Conservation (phyloP, 2,113 vertebrate genomes). For the Crotalus horridus region DNA sequence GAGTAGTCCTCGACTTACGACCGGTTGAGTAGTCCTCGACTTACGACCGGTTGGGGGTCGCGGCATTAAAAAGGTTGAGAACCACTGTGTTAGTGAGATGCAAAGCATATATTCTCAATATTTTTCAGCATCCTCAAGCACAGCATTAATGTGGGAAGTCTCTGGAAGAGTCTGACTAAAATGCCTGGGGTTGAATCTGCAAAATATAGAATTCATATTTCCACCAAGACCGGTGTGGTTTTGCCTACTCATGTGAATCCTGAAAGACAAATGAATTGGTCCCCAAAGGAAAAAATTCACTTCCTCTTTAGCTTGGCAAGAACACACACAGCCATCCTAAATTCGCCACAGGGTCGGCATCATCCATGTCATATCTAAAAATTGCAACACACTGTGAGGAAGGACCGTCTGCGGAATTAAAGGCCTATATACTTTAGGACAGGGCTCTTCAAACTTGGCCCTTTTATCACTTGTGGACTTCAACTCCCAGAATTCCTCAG, state of each 20-base stretch:
- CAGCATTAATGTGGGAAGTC: too few relatives aligned
- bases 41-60: too few relatives aligned
- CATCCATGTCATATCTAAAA: not conserved
- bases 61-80: too few relatives aligned
- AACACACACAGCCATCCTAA: not conserved
- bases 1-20: too few relatives aligned
- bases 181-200: not conserved
- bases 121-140: too few relatives aligned
- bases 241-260: not conserved
- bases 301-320: not conserved
- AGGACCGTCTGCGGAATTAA: not conserved
- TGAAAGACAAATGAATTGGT: not conserved
- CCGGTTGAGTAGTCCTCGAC: too few relatives aligned
- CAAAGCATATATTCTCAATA: too few relatives aligned
- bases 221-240: not conserved
- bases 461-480: too few relatives aligned
- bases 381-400: not conserved
- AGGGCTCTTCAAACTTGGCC: too few relatives aligned
- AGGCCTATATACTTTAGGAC: not conserved
- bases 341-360: not conserved
- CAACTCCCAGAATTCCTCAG: too few relatives aligned
- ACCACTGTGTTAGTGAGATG: too few relatives aligned
- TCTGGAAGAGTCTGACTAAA: not conserved
- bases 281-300: not conserved
- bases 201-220: not conserved